These are phyloP conservation scores for Trachythela sp. DNA, from an alignment of 64 coral and sea anemone species.

Conservation along the genomic window DNA sequence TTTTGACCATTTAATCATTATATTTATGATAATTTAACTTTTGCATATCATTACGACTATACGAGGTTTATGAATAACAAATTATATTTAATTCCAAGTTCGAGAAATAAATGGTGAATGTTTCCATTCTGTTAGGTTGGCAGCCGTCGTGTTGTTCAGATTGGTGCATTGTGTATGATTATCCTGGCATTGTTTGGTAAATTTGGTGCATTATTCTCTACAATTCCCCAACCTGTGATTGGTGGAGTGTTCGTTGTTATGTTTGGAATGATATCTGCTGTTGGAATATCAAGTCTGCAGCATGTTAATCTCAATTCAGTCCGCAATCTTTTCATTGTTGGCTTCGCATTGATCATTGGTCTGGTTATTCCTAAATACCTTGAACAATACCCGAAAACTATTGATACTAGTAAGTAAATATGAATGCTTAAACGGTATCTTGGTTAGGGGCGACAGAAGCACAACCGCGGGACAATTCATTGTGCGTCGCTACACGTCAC, in stretches of 20 bases:
- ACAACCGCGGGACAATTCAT: no score
- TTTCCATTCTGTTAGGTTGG: conserved; percentile 28
- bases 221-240: conserved; percentile 28
- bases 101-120: not conserved
- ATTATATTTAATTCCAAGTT: no score
- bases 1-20: no score
- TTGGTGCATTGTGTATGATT: conserved; percentile 24
- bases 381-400: conserved; percentile 20
- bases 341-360: conserved; percentile 33
- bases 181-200: conserved; percentile 18
- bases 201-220: conserved; percentile 10
- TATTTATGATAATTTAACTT: no score
- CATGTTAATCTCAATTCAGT: conserved; percentile 29
- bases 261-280: conserved; percentile 40
- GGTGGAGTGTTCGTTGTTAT: conserved; percentile 25
- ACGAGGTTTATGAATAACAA: no score
- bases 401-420: conserved; percentile 33
- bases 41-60: no score
- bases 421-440: no score
- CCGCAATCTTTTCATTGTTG: conserved; percentile 43
- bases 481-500: no score
- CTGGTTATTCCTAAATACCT: conserved; percentile 32
- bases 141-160: conserved; percentile 36
- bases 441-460: no score
- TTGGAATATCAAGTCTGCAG: conserved; percentile 40